These are phyloP conservation scores for Ibidorhyncha struthersii DNA, from an alignment of 2,113 vertebrate genomes.

Conservation along the genomic window DNA sequence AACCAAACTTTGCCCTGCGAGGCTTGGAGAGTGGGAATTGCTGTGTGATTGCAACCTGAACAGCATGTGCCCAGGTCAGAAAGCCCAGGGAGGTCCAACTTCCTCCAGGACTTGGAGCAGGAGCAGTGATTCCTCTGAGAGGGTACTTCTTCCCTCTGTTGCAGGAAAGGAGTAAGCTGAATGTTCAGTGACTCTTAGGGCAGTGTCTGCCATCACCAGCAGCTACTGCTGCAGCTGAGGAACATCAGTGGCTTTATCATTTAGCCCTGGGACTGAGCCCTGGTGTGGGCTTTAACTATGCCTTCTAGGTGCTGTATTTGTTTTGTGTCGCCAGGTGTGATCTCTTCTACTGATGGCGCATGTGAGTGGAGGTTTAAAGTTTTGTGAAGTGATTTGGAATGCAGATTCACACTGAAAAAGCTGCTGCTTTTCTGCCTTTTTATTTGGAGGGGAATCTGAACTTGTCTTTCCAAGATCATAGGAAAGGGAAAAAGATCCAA, in stretches of 20 bases:
- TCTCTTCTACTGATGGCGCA: neutral
- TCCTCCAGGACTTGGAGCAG: neutral
- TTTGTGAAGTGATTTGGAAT: neutral
- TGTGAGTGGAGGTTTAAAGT: rapidly evolving
- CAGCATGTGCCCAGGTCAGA: neutral
- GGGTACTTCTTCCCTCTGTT: neutral
- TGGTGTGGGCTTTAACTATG: rapidly evolving
- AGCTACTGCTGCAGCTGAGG: neutral
- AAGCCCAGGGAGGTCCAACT: neutral
- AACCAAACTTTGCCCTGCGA: rapidly evolving
- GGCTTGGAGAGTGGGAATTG: neutral
- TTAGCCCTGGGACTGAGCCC: neutral
- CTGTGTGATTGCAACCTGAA: neutral
- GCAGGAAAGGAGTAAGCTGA: neutral
- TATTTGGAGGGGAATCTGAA: neutral
- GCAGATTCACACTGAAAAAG: neutral
- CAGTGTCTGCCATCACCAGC: neutral
- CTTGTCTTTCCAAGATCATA: neutral
- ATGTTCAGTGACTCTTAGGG: neutral
- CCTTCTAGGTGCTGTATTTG: neutral
- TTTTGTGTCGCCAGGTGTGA: rapidly evolving
- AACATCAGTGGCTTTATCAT: rapidly evolving
- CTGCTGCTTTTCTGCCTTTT: neutral
- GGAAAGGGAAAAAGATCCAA: neutral
- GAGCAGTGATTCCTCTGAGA: neutral